A percentile compares a stretch with the other conserved stretches of the same genome.
These are phyloP conservation scores for Tenualosa thibaudeaui DNA, from an alignment of 2,797 vertebrate genomes.

Conservation along the genomic window DNA sequence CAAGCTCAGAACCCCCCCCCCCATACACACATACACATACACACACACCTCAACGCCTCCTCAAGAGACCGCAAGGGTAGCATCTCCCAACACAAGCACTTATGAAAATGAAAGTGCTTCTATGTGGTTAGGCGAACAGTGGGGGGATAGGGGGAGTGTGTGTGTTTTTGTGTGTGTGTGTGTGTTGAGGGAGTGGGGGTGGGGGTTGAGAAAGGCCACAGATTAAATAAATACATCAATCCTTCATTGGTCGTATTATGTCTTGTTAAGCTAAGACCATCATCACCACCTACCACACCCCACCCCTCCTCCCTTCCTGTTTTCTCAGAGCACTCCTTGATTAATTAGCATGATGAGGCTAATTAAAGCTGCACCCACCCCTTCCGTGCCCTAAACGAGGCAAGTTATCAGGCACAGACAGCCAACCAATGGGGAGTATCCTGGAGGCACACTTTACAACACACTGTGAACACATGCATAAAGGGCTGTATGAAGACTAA, in stretches of 20 bases:
- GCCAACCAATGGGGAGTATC: conserved; percentile 9
- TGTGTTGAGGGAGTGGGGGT: background rate
- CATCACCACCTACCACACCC: background rate
- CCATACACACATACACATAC: background rate
- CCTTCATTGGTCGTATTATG: conserved; percentile 40
- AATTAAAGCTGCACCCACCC: conserved; percentile 41
- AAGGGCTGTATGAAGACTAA: background rate
- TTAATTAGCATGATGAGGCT: conserved; percentile 53
- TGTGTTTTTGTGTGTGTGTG: background rate
- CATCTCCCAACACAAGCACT: background rate
- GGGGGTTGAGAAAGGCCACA: background rate
- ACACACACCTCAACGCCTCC: background rate
- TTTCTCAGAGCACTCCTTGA: conserved; percentile 27
- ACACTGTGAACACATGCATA: background rate
- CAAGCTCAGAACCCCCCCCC: background rate
- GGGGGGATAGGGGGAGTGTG: background rate
- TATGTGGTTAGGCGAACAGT: background rate
- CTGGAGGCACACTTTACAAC: conserved; percentile 1
- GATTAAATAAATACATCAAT: conserved; percentile 48
- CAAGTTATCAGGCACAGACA: conserved; percentile 17
- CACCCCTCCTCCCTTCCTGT: conserved; percentile 14
- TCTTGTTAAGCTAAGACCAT: conserved; percentile 45
- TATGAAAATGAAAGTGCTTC: background rate
- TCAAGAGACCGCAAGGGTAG: background rate
- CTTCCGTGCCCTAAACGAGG: conserved; percentile 27